These are phyloP conservation scores for Neosalanx taihuensis DNA, from an alignment of 2,797 vertebrate species.

Conservation along the genomic window DNA sequence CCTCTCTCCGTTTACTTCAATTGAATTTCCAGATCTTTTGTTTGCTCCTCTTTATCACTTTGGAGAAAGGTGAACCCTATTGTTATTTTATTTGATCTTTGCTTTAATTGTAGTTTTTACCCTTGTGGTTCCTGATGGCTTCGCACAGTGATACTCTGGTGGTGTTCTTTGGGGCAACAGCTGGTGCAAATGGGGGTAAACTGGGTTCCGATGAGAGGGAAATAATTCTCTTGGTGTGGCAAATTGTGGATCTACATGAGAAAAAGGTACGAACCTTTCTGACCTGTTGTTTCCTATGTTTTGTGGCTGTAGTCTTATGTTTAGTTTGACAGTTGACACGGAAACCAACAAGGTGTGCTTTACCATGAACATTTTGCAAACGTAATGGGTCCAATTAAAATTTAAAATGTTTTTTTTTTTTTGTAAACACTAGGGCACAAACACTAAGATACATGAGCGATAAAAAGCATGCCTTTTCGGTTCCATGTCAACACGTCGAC, in stretches of 20 bases:
- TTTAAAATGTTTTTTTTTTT: too few relatives aligned
- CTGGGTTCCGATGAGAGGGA: constrained; percentile 99
- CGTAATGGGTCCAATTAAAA: not conserved
- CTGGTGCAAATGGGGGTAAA: constrained; percentile 97
- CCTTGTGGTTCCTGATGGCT: constrained; percentile 92
- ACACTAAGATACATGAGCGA: constrained; percentile 15
- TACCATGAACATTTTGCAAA: constrained; percentile 27
- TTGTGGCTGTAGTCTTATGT: constrained; percentile 48
- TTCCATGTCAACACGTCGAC: constrained; percentile 62
- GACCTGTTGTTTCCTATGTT: constrained; percentile 69
- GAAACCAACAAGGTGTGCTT: constrained; percentile 71
- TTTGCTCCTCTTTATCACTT: constrained; percentile 84
- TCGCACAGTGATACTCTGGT: constrained; percentile 93
- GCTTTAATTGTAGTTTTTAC: constrained; percentile 95
- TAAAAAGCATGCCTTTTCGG: constrained; percentile 67
- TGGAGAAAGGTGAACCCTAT: constrained; percentile 83
- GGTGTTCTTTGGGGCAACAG: constrained; percentile 99
- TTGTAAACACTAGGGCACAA: constrained; percentile 24
- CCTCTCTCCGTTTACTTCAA: constrained; percentile 70
- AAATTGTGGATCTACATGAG: constrained; percentile 97
- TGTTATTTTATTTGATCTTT: constrained; percentile 82
- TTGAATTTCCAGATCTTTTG: constrained; percentile 79
- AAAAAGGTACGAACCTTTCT: constrained; percentile 89
- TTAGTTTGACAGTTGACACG: constrained; percentile 61
- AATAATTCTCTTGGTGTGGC: constrained; percentile 99